Conservation (phyloP, 2,888 invertebrate genomes). For the Dynastes maya region DNA sequence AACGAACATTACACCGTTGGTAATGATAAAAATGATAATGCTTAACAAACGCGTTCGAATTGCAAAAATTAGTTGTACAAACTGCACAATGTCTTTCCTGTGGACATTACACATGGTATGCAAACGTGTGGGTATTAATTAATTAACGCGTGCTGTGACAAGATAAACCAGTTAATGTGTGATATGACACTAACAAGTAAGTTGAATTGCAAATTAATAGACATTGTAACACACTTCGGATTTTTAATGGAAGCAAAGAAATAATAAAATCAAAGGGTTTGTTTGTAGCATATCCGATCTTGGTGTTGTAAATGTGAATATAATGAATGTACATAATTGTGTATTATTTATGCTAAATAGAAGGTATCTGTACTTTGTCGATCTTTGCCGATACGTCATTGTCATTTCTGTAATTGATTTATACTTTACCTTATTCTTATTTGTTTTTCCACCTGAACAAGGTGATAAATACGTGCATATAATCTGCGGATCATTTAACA, state of each 20-base stretch:
- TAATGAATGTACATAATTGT: too few species aligned
- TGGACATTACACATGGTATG: slow-evolving; percentile 20
- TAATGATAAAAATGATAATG: slow-evolving; percentile 33
- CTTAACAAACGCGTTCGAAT: slow-evolving; percentile 25
- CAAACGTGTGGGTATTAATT: slow-evolving; percentile 34
- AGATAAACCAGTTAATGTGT: slow-evolving; percentile 35
- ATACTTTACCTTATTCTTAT: too few species aligned
- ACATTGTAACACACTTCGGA: slow-evolving; percentile 13
- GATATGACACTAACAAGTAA: slow-evolving; percentile 25
- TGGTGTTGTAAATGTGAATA: neutral
- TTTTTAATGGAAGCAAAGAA: neutral
- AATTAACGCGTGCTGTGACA: slow-evolving; percentile 32
- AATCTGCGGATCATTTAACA: too few species aligned
- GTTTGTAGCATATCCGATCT: neutral
- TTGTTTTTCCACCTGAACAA: too few species aligned
- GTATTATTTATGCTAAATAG: too few species aligned
- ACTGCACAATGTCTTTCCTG: slow-evolving; percentile 9
- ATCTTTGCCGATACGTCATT: too few species aligned
- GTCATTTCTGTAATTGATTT: too few species aligned
- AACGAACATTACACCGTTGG: slow-evolving; percentile 10
- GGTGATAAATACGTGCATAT: too few species aligned
- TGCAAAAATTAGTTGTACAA: slow-evolving; percentile 1
- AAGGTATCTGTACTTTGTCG: too few species aligned
- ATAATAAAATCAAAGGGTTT: slow-evolving; percentile 18
- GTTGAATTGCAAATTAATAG: slow-evolving; percentile 38